Conservation (phyloP, 2,888 invertebrate species). For the Agriotes lineatus region DNA sequence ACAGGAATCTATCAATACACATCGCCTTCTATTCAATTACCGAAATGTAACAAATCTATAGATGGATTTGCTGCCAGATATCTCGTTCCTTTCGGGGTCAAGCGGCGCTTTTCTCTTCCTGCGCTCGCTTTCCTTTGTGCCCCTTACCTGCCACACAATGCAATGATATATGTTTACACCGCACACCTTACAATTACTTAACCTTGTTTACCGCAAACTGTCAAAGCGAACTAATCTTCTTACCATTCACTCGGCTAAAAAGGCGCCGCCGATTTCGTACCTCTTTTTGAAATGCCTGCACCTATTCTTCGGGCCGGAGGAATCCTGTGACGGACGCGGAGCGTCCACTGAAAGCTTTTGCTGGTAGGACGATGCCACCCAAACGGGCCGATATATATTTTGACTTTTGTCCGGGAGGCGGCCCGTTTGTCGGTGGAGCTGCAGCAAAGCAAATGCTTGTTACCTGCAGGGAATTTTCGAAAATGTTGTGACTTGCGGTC, state of each 20-base stretch:
- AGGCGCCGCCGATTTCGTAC: constrained; percentile 44
- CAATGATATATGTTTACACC: constrained; percentile 53
- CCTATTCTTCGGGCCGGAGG: constrained; percentile 34
- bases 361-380: constrained; percentile 43
- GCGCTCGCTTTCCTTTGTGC: constrained; percentile 24
- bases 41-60: not conserved
- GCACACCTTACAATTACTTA: constrained; percentile 60
- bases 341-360: constrained; percentile 40
- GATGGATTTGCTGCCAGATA: not conserved
- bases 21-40: not conserved
- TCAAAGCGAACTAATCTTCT: constrained; percentile 66
- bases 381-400: constrained; percentile 41
- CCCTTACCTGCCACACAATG: constrained; percentile 48
- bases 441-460: constrained; percentile 43
- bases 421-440: constrained; percentile 51
- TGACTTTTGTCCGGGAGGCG: constrained; percentile 50
- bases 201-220: constrained; percentile 66
- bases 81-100: constrained; percentile 3
- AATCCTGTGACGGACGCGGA: constrained; percentile 30
- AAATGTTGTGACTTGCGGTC: constrained; percentile 54
- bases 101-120: constrained; percentile 24
- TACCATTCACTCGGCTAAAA: constrained; percentile 44
- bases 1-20: no score
- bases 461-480: constrained; percentile 49
- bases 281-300: constrained; percentile 39